Conservation (phyloP, 2,888 invertebrate genomes). For the Mythimna loreyi region DNA sequence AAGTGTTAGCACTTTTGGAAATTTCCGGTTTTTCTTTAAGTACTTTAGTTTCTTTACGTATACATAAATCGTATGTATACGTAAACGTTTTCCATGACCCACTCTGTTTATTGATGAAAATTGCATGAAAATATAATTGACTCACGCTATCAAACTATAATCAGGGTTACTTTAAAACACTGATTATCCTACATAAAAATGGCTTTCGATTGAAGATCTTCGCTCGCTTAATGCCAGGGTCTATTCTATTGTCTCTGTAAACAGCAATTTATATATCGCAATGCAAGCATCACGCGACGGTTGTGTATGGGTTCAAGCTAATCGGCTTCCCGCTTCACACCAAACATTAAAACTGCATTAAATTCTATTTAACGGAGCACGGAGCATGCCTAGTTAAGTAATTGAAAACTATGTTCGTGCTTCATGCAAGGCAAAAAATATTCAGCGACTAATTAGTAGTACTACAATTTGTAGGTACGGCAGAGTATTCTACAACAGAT, state of each 20-base stretch:
- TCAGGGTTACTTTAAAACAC: slow-evolving; percentile 47
- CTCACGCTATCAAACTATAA: slow-evolving; percentile 64
- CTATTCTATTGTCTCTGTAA: slow-evolving; percentile 78
- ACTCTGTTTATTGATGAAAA: too few relatives aligned
- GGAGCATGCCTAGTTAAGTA: slow-evolving; percentile 80
- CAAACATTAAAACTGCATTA: slow-evolving; percentile 88
- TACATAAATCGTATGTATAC: too few relatives aligned
- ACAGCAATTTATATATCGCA: slow-evolving; percentile 78
- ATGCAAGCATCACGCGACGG: slow-evolving; percentile 75
- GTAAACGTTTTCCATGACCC: too few relatives aligned
- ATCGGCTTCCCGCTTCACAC: slow-evolving; percentile 81
- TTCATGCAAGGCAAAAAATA: slow-evolving; percentile 76
- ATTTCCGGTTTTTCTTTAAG: slow-evolving; percentile 14
- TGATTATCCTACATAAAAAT: slow-evolving; percentile 72
- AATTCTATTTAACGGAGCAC: slow-evolving; percentile 83
- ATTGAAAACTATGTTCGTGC: slow-evolving; percentile 80
- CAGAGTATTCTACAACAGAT: slow-evolving; percentile 33
- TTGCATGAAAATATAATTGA: slow-evolving; percentile 45
- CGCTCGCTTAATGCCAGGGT: slow-evolving; percentile 70
- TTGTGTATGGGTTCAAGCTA: slow-evolving; percentile 72
- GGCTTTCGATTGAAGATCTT: slow-evolving; percentile 72
- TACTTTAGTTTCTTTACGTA: too few relatives aligned
- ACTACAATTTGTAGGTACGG: slow-evolving; percentile 39
- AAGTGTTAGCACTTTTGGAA: too few relatives aligned
- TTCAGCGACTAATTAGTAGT: slow-evolving; percentile 59